Percentiles rank a stretch among this genome's conserved stretches.
Conservation (phyloP, 2,888 invertebrate species). For the Cerastis rubricosa region DNA sequence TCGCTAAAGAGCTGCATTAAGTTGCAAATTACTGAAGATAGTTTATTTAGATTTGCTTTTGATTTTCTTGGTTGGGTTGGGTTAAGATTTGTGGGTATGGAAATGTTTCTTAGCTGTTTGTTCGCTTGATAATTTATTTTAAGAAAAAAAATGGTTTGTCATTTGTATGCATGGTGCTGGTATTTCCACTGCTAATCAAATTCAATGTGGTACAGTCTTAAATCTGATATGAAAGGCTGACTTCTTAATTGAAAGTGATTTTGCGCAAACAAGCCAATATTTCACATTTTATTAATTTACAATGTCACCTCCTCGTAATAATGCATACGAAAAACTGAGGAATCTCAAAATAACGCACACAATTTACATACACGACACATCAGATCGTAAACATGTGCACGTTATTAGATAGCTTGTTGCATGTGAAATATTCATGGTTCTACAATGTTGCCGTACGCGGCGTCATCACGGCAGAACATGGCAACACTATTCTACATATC, state of each 20-base stretch:
- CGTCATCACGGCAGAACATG: slow-evolving; percentile 55
- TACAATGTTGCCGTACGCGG: slow-evolving; percentile 57
- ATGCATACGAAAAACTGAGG: slow-evolving; percentile 43
- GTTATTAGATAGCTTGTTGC: slow-evolving; percentile 53
- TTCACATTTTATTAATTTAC: slow-evolving; percentile 40
- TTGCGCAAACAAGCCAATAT: slow-evolving; percentile 25
- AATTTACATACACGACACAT: slow-evolving; percentile 54
- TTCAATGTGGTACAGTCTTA: background rate
- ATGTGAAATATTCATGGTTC: slow-evolving; percentile 57
- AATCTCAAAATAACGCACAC: slow-evolving; percentile 44
- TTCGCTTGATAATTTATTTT: background rate
- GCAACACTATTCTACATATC: slow-evolving; percentile 75
- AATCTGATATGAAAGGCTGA: background rate
- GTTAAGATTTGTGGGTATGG: slow-evolving; percentile 11
- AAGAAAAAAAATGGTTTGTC: background rate
- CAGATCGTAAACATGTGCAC: slow-evolving; percentile 54
- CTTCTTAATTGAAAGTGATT: slow-evolving; percentile 27
- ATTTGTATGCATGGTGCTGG: too few species aligned
- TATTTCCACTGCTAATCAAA: background rate
- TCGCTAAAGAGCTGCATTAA: slow-evolving; percentile 66
- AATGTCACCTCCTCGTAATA: slow-evolving; percentile 46
- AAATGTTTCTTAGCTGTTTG: background rate
- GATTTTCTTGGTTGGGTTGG: slow-evolving; percentile 49
- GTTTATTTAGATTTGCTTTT: slow-evolving; percentile 64
- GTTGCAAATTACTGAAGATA: slow-evolving; percentile 66